These are phyloP conservation scores for Lycodopsis pacificus DNA, from an alignment of 2,797 vertebrate species.

Conservation along the genomic window DNA sequence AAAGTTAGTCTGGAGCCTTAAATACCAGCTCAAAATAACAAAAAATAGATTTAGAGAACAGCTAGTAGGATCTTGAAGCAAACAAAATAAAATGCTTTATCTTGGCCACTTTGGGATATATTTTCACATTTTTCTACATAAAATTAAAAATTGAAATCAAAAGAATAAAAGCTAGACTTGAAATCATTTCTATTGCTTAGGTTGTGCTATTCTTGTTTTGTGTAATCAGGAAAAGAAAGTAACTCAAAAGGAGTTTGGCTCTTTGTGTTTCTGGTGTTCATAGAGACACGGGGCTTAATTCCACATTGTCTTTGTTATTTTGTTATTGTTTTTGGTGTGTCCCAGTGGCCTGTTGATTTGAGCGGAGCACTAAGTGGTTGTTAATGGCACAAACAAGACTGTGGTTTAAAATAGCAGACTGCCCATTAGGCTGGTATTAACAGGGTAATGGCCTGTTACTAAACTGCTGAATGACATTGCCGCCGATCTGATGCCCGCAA, in stretches of 20 bases:
- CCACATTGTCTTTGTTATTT: conserved; percentile 59
- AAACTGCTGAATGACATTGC: conserved; percentile 85
- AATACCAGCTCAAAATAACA: no score
- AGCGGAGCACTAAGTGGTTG: conserved; percentile 78
- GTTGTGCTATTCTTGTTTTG: not conserved
- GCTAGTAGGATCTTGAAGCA: not conserved
- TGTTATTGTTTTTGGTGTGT: conserved; percentile 69
- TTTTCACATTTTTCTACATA: not conserved
- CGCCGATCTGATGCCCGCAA: conserved; percentile 48
- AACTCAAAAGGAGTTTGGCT: not conserved
- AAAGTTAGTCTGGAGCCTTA: no score
- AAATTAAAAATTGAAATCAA: not conserved
- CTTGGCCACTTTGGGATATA: not conserved
- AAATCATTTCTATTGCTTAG: not conserved
- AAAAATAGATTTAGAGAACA: not conserved
- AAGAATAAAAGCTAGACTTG: not conserved
- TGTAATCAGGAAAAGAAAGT: not conserved
- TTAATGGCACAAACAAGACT: conserved; percentile 85
- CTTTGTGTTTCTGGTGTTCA: conserved; percentile 27
- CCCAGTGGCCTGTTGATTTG: conserved; percentile 76
- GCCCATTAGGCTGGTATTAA: conserved; percentile 88
- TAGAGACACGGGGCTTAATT: conserved; percentile 46
- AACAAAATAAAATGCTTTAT: not conserved
- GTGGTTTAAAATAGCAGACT: conserved; percentile 87
- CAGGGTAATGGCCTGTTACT: conserved; percentile 89